Evolutionary conservation across 92 coral and sea anemone genomes (phyloP).

Genomic region (Heteractis magnifica): DNA sequence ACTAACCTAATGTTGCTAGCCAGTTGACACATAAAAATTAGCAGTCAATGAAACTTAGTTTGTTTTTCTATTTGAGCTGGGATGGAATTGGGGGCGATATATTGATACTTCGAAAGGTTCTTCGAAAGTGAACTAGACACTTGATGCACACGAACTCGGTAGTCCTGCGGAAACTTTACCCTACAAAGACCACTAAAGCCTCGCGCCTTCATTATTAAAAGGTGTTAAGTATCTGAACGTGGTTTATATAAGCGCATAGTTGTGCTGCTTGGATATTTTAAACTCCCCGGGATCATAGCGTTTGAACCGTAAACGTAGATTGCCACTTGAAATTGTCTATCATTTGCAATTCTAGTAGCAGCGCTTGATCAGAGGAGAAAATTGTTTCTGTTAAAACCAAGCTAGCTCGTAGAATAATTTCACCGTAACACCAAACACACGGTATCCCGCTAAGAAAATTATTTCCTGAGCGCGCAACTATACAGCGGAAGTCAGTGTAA

Average conservation of each 20-base stretch:
- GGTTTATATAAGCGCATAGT: slow-evolving; percentile 69
- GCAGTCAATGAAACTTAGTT: slow-evolving; percentile 63
- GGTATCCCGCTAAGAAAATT: slow-evolving; percentile 93
- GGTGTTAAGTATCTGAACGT: slow-evolving; percentile 78
- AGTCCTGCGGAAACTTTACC: slow-evolving; percentile 22
- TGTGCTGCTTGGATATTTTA: slow-evolving; percentile 58
- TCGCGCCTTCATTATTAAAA: slow-evolving; percentile 64
- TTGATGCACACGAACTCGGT: not conserved
- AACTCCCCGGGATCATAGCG: slow-evolving; percentile 16
- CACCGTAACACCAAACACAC: slow-evolving; percentile 69
- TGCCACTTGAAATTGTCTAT: slow-evolving; percentile 34
- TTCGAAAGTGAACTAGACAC: slow-evolving; percentile 19
- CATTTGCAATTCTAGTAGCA: slow-evolving; percentile 29
- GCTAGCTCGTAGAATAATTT: slow-evolving; percentile 70
- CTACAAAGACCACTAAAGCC: slow-evolving; percentile 40
- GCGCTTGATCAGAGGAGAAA: slow-evolving; percentile 23
- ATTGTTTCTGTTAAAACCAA: slow-evolving; percentile 39
- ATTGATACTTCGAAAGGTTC: not conserved
- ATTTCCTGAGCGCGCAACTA: slow-evolving; percentile 84
- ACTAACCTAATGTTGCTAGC: slow-evolving; percentile 83
- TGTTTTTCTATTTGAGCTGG: slow-evolving; percentile 67
- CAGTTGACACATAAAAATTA: slow-evolving; percentile 91
- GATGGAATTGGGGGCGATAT: slow-evolving; percentile 7
- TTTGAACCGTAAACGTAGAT: slow-evolving; percentile 28
- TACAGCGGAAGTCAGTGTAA: slow-evolving; percentile 84